These are phyloP conservation scores for Trinectes maculatus DNA, from an alignment of 2,113 vertebrate species.

Conservation along the genomic window DNA sequence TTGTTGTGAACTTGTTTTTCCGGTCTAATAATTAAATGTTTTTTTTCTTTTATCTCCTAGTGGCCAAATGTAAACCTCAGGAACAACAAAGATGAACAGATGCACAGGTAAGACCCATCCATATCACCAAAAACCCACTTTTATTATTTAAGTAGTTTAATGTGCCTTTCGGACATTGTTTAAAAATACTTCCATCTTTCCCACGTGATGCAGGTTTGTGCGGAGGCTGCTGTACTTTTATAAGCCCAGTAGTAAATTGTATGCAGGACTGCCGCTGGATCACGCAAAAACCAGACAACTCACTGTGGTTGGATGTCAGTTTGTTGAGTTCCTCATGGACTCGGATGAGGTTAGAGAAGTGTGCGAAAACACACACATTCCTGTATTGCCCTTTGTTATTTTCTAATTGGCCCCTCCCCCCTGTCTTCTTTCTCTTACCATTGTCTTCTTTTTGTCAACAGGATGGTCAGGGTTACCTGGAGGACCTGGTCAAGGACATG, in stretches of 20 bases:
- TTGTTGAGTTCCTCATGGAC: conserved; percentile 95
- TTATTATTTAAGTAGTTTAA: neutral
- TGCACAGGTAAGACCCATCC: conserved; percentile 88
- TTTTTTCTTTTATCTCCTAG: conserved; percentile 82
- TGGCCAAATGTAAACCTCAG: conserved; percentile 98
- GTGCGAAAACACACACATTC: neutral
- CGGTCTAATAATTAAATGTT: conserved; percentile 18
- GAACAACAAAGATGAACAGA: conserved; percentile 98
- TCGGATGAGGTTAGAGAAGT: conserved; percentile 89
- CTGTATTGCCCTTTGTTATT: neutral
- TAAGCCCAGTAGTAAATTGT: conserved; percentile 96
- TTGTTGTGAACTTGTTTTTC: neutral
- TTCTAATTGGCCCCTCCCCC: neutral
- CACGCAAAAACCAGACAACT: conserved; percentile 91
- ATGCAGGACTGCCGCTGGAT: conserved; percentile 91
- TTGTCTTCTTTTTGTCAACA: conserved; percentile 53
- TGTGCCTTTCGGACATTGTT: neutral
- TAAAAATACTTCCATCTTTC: neutral
- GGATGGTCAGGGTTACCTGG: conserved; percentile 95
- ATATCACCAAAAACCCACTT: neutral
- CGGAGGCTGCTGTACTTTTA: conserved; percentile 95
- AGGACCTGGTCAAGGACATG: conserved; percentile 95
- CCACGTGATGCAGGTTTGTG: conserved; percentile 86
- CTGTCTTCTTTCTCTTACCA: neutral
- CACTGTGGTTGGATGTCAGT: conserved; percentile 96